Conservation (phyloP, 1,140 invertebrate species). For the Leucophenga varia region DNA sequence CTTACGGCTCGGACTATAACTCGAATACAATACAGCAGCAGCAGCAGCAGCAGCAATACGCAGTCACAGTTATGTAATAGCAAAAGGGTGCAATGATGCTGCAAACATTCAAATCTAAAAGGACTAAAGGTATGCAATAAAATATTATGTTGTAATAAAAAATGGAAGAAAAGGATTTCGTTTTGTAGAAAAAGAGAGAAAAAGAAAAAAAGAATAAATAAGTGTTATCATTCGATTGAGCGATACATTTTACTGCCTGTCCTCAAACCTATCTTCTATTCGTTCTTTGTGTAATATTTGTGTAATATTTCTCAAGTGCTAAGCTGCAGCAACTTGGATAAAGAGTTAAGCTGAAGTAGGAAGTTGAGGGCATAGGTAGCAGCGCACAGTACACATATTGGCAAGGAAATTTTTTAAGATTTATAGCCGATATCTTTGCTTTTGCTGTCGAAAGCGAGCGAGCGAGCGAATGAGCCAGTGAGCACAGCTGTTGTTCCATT, state of each 20-base stretch:
- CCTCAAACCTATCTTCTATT: too few species aligned
- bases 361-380: background rate
- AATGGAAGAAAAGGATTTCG: too few species aligned
- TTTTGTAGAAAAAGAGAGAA: too few species aligned
- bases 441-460: too few species aligned
- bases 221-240: background rate
- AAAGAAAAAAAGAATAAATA: slow-evolving; percentile 1
- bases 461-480: background rate
- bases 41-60: too few species aligned
- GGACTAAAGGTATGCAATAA: slow-evolving; percentile 3
- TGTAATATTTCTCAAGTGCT: too few species aligned
- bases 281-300: too few species aligned
- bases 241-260: slow-evolving; percentile 2
- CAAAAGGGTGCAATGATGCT: background rate
- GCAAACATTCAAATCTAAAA: slow-evolving; percentile 3
- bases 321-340: too few species aligned
- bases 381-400: too few species aligned
- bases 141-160: slow-evolving; percentile 1
- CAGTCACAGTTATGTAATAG: too few species aligned
- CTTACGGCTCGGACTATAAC: too few species aligned
- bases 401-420: background rate
- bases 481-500: background rate
- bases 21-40: too few species aligned
- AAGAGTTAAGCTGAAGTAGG: background rate
- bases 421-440: slow-evolving; percentile 1